Conservation (phyloP, 2,113 vertebrate genomes). For the Alexandromys fortis region DNA sequence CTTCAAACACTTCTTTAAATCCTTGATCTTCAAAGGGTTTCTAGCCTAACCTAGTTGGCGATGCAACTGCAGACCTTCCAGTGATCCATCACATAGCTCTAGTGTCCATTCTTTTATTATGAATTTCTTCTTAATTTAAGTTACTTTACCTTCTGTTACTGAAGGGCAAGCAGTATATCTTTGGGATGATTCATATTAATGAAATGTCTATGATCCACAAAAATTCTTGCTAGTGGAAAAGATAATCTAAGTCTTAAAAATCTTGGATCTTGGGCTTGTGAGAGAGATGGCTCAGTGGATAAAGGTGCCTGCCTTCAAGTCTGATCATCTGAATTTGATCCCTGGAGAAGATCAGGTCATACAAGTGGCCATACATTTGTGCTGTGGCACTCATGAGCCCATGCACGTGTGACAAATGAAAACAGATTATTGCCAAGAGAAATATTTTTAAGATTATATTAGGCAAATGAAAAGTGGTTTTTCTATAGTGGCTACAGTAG, state of each 20-base stretch:
- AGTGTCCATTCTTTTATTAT: background rate
- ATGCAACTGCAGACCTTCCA: background rate
- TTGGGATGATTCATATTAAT: conserved; percentile 32
- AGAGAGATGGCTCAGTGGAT: background rate
- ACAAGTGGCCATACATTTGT: background rate
- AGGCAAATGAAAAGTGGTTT: conserved; percentile 42
- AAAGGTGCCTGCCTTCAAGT: background rate
- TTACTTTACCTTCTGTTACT: background rate
- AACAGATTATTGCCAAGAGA: background rate
- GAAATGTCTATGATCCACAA: conserved; percentile 52
- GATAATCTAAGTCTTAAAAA: background rate
- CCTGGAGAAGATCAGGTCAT: too few species aligned
- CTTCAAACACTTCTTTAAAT: background rate
- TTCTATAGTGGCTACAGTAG: background rate
- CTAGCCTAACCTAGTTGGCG: background rate
- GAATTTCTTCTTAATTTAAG: conserved; percentile 24
- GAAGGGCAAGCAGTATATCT: background rate
- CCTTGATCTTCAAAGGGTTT: background rate
- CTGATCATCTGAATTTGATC: background rate
- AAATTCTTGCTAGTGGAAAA: conserved; percentile 45
- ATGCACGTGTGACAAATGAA: background rate
- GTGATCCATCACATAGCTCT: background rate
- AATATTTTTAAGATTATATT: conserved; percentile 44
- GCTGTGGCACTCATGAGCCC: background rate
- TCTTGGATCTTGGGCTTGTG: background rate